A percentile compares a stretch with the other conserved stretches of the same genome.
Evolutionary conservation across 2,888 invertebrate species (phyloP).

Genomic region (Malthinus seriepunctatus): DNA sequence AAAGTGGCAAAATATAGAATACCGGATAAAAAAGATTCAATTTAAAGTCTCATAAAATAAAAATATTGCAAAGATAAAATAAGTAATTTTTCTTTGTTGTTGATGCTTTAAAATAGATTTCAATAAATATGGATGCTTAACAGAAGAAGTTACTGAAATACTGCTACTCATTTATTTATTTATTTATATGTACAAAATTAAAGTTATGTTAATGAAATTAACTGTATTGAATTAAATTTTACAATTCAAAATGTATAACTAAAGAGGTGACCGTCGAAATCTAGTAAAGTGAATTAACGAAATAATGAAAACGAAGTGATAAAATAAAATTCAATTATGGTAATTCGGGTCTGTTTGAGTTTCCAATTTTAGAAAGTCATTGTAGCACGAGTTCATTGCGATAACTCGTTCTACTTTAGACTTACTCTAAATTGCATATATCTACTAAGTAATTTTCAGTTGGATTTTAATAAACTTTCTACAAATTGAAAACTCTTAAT

Average conservation of each 20-base stretch:
- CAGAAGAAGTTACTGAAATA: neutral
- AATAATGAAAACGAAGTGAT: conserved; percentile 30
- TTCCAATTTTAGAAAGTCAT: conserved; percentile 27
- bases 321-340: conserved; percentile 30
- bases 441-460: conserved; percentile 19
- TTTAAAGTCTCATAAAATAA: conserved; percentile 16
- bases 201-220: too few species aligned
- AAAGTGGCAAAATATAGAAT: conserved; percentile 11
- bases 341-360: conserved; percentile 29
- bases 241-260: too few species aligned
- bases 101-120: conserved; percentile 12
- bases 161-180: neutral
- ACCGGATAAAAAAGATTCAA: conserved; percentile 10
- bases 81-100: conserved; percentile 5
- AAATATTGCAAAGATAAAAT: conserved; percentile 12
- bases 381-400: conserved; percentile 29
- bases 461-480: neutral
- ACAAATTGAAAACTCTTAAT: neutral
- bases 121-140: conserved; percentile 7
- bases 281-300: conserved; percentile 22
- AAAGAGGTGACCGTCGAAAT: conserved; percentile 2
- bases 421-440: conserved; percentile 13
- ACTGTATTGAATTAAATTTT: too few species aligned
- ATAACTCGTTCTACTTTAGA: conserved; percentile 23
- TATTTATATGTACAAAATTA: too few species aligned